phyloP scores from a whole-genome alignment of 2,888 invertebrate genomes.

The Gnatocerus cornutus region DNA sequence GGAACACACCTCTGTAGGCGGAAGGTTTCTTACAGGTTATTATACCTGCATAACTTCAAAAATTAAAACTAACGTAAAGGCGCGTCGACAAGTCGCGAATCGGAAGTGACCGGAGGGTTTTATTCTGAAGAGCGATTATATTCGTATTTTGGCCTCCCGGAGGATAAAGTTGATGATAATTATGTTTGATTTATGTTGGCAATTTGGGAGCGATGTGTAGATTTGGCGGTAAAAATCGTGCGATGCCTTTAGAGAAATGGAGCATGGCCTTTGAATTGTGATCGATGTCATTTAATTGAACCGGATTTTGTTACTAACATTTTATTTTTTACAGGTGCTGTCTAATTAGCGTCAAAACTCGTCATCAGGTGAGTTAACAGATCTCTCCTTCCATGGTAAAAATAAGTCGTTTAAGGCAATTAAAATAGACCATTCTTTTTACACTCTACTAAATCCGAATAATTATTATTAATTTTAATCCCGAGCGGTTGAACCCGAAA shows the following conservation, averaged over 20 bases:
- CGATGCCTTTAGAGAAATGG: too few species aligned
- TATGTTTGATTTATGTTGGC: slow-evolving; percentile 20
- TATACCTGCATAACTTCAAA: slow-evolving; percentile 17
- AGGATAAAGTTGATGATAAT: slow-evolving; percentile 11
- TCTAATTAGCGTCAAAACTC: not conserved
- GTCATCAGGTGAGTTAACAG: slow-evolving; percentile 2
- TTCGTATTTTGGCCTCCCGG: slow-evolving; percentile 27
- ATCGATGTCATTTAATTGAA: too few species aligned
- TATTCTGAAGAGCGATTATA: slow-evolving; percentile 11
- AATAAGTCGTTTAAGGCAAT: too few species aligned
- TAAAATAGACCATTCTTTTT: not conserved
- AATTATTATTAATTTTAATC: slow-evolving; percentile 14
- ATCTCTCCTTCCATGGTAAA: too few species aligned
- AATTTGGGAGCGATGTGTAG: not conserved
- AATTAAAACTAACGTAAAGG: slow-evolving; percentile 29
- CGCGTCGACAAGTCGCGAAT: slow-evolving; percentile 20
- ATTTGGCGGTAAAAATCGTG: too few species aligned
- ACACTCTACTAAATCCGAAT: slow-evolving; percentile 9
- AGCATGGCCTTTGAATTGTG: too few species aligned
- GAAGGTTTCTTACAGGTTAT: slow-evolving; percentile 24
- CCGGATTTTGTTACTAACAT: not conserved
- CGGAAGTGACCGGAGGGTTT: not conserved
- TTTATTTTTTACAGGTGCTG: slow-evolving; percentile 5
- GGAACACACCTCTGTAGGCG: slow-evolving; percentile 20
- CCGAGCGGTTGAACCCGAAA: too few species aligned